These are phyloP conservation scores for Hymenochirus boettgeri DNA, from an alignment of 2,113 vertebrate genomes.

Conservation along the genomic window DNA sequence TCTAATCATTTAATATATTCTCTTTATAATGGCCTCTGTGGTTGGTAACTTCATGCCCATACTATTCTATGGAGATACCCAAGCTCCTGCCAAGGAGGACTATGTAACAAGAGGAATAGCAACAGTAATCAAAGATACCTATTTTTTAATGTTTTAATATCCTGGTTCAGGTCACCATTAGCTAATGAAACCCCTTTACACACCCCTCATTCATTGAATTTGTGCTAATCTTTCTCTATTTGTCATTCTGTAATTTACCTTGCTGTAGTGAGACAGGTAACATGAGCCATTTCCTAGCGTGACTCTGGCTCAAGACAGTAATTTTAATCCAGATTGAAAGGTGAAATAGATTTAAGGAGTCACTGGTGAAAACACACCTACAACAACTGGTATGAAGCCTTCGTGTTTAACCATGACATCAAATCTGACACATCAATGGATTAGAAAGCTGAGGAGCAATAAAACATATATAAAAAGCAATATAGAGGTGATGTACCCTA, in stretches of 20 bases:
- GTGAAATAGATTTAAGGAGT: background rate
- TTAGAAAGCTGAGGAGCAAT: background rate
- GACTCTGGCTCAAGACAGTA: constrained; percentile 9
- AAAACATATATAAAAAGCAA: background rate
- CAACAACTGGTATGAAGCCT: constrained; percentile 19
- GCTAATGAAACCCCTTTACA: no score
- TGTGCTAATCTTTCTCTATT: background rate
- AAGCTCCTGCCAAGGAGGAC: no score
- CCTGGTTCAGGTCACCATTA: no score
- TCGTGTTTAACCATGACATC: constrained; percentile 20
- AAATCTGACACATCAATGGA: constrained; percentile 20
- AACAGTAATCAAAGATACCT: no score
- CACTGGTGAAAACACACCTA: constrained; percentile 27
- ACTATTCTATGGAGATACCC: no score
- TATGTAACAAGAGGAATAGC: no score
- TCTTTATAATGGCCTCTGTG: no score
- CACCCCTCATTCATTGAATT: no score
- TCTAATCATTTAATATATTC: no score
- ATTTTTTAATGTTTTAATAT: no score
- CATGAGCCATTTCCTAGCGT: constrained; percentile 1
- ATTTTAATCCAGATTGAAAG: background rate
- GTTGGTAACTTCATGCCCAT: no score
- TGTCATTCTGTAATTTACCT: constrained; percentile 13
- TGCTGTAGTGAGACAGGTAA: constrained; percentile 30
- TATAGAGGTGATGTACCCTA: no score